phyloP scores from a whole-genome alignment of 1,140 invertebrate species.

The Euglossa dilemma region DNA sequence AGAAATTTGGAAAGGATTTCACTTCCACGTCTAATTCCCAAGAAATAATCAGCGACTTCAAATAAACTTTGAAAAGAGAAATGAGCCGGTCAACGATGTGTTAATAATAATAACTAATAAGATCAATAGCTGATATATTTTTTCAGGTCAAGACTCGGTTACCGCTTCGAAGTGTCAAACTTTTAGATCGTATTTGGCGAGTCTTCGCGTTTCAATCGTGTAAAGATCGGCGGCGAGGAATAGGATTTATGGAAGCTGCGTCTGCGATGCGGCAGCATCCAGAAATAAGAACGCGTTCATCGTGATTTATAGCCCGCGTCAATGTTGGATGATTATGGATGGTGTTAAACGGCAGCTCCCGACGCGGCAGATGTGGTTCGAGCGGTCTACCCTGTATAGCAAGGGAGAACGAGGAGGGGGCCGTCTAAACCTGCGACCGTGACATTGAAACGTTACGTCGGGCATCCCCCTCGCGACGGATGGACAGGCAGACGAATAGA shows the following conservation, averaged over 20 bases:
- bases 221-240: background rate
- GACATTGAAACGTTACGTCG: slow-evolving; percentile 69
- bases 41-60: no score
- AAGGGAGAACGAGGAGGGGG: slow-evolving; percentile 35
- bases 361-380: slow-evolving; percentile 47
- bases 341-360: slow-evolving; percentile 47
- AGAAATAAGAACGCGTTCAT: slow-evolving; percentile 34
- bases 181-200: no score
- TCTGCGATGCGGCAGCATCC: background rate
- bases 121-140: no score
- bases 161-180: no score
- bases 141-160: no score
- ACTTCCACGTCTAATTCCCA: no score
- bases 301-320: slow-evolving; percentile 39
- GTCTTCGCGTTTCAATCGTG: no score
- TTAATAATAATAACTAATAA: no score
- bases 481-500: slow-evolving; percentile 55
- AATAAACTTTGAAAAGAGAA: no score
- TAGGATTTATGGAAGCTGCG: background rate
- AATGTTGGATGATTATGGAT: slow-evolving; percentile 49
- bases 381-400: slow-evolving; percentile 49
- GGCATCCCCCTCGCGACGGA: slow-evolving; percentile 51
- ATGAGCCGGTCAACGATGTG: no score
- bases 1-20: no score
- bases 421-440: slow-evolving; percentile 62